Evolutionary conservation across 2,888 invertebrate species (phyloP), one percentile per base, ranked within the genome.

Genomic region (Hypena proboscidalis): DNA sequence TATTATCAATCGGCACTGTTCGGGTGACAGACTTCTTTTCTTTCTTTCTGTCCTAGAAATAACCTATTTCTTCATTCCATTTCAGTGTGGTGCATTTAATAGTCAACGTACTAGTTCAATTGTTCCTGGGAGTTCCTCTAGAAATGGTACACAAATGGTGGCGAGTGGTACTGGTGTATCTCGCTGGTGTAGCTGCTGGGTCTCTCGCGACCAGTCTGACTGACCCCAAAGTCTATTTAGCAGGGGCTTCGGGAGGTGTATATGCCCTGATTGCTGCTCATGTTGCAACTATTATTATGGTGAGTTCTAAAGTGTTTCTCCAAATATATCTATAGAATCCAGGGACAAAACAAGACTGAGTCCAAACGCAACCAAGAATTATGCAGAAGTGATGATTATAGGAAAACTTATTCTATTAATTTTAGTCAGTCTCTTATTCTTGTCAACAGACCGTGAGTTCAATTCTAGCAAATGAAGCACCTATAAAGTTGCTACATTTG

Each of bases 101-200:
- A 51, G 97, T 97, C 71, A 99, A 99, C 83, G 90, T 98, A 13
- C 85, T 97, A 37, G 97, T 98, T 48, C 99, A 99, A 83, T 90
- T 99, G 45, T 92, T 98, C 80, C 92, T 99, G 42, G 99, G 99
- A 0, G 94, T 98, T 5, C 98, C 99, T 0, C 84, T 99, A 49
- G 99, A 99, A 87, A 95, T 99, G 94, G 98, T 99, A 0, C 99
- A 99, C 83, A 94, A 95, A 58, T 97, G 97, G 95, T 98, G 98
- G 97, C 92, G 99, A 32, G 96, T 99, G 3, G 90, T 95, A 0
- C 83, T 95, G 6, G 95, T 98, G 17, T 98, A 98, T 80, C 76
- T 96, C 22, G 94, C 96, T 0, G 97, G 97, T 0, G 97, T 97
- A 0, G 81, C 95, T 0, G 97, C 97, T 1, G 97, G 97, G 2